Conservation (phyloP, 2,113 vertebrate genomes). For the Corythaixoides concolor region DNA sequence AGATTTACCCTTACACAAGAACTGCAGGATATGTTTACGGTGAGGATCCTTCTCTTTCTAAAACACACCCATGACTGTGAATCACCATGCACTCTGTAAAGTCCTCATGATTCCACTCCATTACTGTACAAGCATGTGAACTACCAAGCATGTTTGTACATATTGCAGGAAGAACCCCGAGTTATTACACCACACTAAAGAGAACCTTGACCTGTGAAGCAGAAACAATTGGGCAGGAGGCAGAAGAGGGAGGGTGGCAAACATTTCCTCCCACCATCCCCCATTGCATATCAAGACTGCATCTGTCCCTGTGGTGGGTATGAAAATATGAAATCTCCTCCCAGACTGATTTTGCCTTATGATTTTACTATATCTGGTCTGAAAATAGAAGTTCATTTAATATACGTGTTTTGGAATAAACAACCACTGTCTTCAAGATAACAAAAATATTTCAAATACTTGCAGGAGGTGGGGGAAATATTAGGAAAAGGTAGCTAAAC, state of each 20-base stretch:
- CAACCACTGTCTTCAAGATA: background rate
- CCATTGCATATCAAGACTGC: background rate
- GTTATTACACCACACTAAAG: background rate
- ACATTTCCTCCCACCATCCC: background rate
- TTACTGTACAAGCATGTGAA: background rate
- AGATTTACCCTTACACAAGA: background rate
- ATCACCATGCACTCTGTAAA: rapidly evolving
- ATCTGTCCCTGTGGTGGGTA: background rate
- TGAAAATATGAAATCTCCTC: background rate
- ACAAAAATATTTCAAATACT: background rate
- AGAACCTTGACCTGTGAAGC: background rate
- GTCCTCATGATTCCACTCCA: background rate
- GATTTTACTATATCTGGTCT: background rate
- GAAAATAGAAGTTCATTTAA: background rate
- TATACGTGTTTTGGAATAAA: background rate
- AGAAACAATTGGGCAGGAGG: background rate
- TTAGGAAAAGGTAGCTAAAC: background rate
- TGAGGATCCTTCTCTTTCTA: background rate
- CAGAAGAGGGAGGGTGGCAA: rapidly evolving
- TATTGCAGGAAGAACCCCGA: background rate
- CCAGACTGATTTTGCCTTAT: background rate
- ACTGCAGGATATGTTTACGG: background rate
- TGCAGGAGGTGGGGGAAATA: rapidly evolving
- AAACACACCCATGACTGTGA: background rate
- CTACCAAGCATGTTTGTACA: background rate